Conservation (phyloP, 2,888 invertebrate species). For the Microplitis manilae region DNA sequence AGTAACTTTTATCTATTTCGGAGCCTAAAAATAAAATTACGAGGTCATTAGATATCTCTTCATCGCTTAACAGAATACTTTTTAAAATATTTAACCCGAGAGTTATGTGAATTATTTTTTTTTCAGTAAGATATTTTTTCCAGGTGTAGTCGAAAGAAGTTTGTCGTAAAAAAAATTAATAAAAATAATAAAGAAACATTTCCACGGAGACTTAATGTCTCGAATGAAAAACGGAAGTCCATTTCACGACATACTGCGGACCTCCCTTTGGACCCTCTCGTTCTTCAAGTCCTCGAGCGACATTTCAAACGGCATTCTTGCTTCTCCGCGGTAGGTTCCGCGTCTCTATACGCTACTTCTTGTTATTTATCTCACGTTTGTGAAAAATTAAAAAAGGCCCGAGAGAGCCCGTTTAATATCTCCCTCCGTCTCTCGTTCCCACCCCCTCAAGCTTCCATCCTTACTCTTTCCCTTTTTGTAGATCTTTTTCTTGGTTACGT, state of each 20-base stretch:
- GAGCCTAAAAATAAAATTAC: neutral
- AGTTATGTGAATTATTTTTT: neutral
- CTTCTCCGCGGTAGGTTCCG: conserved; percentile 35
- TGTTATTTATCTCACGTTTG: conserved; percentile 60
- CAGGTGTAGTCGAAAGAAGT: neutral
- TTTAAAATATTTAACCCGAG: too few species aligned
- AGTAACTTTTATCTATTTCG: neutral
- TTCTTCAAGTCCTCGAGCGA: conserved; percentile 35
- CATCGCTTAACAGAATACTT: neutral
- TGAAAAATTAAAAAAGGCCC: conserved; percentile 55
- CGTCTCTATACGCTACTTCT: conserved; percentile 46
- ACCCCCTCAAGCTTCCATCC: neutral
- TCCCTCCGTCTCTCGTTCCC: neutral
- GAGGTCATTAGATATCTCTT: neutral
- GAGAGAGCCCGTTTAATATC: neutral
- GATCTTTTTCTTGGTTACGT: conserved; percentile 50
- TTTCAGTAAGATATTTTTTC: neutral
- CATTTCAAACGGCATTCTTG: conserved; percentile 46
- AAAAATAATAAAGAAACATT: conserved; percentile 12
- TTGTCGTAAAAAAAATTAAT: neutral
- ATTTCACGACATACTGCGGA: conserved; percentile 43
- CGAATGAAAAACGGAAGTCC: conserved; percentile 43
- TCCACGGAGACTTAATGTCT: conserved; percentile 23
- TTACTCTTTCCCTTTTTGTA: neutral
- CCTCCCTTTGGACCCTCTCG: conserved; percentile 32